Percentiles rank a stretch among this genome's conserved stretches.
Conservation (phyloP, 2,888 invertebrate genomes). For the Agrochola circellaris region DNA sequence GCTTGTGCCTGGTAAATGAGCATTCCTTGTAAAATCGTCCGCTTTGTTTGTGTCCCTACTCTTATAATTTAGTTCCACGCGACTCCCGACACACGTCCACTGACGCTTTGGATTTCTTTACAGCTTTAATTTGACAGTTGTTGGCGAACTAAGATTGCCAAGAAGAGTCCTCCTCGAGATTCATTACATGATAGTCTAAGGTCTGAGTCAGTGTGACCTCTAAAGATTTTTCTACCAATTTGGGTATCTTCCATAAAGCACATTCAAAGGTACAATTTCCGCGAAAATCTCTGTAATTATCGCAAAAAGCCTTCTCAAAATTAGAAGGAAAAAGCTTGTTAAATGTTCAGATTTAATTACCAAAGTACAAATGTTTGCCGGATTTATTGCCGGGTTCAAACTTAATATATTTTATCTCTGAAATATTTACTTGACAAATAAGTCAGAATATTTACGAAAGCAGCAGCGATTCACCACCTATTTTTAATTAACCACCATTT, state of each 20-base stretch:
- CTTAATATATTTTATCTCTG: slow-evolving; percentile 17
- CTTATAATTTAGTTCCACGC: slow-evolving; percentile 26
- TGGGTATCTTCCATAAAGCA: not conserved
- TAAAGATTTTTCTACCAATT: not conserved
- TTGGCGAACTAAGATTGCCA: slow-evolving; percentile 23
- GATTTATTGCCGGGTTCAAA: slow-evolving; percentile 39
- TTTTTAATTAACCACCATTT: not conserved
- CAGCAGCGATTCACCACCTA: not conserved
- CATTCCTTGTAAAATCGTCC: slow-evolving; percentile 58
- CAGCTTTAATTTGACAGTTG: slow-evolving; percentile 16
- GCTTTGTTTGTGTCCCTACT: slow-evolving; percentile 44
- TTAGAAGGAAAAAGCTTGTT: slow-evolving; percentile 13
- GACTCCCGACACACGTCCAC: slow-evolving; percentile 17
- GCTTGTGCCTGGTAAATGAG: slow-evolving; percentile 52
- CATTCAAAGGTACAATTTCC: not conserved
- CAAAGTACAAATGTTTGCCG: slow-evolving; percentile 16
- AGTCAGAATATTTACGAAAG: not conserved
- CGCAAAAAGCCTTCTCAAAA: not conserved
- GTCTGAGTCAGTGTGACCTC: not conserved
- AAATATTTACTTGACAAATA: slow-evolving; percentile 25
- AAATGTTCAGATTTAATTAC: slow-evolving; percentile 37
- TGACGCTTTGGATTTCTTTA: slow-evolving; percentile 32
- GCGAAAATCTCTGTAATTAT: not conserved
- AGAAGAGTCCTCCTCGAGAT: slow-evolving; percentile 24
- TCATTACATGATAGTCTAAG: slow-evolving; percentile 16